Conservation (phyloP, 2,888 invertebrate genomes). For the Odontocolon sp. region DNA sequence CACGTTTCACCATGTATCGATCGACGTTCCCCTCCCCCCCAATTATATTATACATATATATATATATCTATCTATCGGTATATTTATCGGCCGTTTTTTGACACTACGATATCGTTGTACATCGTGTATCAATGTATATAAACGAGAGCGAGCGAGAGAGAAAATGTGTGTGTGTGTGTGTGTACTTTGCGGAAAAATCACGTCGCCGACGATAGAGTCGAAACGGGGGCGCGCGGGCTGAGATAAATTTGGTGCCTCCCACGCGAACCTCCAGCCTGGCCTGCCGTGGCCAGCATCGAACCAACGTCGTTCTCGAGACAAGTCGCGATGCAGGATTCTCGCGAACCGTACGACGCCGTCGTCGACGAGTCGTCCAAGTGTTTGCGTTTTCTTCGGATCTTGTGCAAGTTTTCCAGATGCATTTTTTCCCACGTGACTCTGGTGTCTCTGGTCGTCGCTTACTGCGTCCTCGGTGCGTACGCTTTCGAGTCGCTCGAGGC, state of each 20-base stretch:
- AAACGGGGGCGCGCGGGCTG: constrained; percentile 27
- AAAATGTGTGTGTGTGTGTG: too few species aligned
- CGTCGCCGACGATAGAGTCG: too few species aligned
- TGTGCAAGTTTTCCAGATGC: constrained; percentile 82
- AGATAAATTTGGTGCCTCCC: constrained; percentile 70
- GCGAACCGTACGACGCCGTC: constrained; percentile 65
- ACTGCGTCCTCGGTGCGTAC: constrained; percentile 93
- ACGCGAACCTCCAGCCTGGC: too few species aligned
- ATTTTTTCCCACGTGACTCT: constrained; percentile 94
- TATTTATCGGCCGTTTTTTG: neutral
- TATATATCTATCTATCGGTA: neutral
- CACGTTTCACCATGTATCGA: constrained; percentile 74
- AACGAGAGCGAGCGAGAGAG: too few species aligned
- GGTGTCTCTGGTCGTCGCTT: constrained; percentile 93
- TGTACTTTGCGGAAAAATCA: too few species aligned
- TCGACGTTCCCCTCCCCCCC: too few species aligned
- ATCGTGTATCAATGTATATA: too few species aligned
- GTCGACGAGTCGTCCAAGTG: constrained; percentile 73
- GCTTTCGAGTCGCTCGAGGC: constrained; percentile 91
- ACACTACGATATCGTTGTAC: too few species aligned
- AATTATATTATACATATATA: neutral
- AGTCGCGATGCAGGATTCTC: constrained; percentile 34
- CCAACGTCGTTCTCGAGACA: neutral
- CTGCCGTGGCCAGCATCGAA: too few species aligned
- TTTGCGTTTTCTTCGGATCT: constrained; percentile 70